phyloP scores from a whole-genome alignment of 2,888 invertebrate genomes.

The Cremastinae sp. region DNA sequence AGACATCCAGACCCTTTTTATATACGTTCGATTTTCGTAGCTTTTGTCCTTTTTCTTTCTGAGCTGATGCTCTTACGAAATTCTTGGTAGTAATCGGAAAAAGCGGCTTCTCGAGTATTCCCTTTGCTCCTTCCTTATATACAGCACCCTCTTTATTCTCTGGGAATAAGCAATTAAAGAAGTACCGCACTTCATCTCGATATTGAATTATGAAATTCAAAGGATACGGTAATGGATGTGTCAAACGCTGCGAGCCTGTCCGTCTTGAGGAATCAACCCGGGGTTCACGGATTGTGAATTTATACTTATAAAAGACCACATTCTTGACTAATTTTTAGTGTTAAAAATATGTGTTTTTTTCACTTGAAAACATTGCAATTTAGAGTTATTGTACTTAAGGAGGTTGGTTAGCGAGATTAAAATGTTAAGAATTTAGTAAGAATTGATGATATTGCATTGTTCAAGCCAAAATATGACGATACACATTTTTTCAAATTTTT shows the following conservation, averaged over 20 bases:
- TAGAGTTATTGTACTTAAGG: too few species aligned
- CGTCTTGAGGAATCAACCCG: not conserved
- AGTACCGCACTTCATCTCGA: not conserved
- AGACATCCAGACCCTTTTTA: not conserved
- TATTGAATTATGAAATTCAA: constrained; percentile 23
- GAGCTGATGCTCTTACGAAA: not conserved
- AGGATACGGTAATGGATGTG: not conserved
- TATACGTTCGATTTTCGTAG: not conserved
- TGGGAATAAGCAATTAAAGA: constrained; percentile 11
- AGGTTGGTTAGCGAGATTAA: too few species aligned
- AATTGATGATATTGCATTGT: too few species aligned
- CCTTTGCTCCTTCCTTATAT: not conserved
- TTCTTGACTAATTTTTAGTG: too few species aligned
- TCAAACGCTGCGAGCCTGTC: not conserved
- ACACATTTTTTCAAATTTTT: too few species aligned
- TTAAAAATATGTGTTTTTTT: too few species aligned
- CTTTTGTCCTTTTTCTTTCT: constrained; percentile 2
- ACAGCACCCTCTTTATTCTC: not conserved
- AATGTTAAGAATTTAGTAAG: too few species aligned
- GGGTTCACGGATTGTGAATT: not conserved
- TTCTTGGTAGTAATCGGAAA: constrained; percentile 26
- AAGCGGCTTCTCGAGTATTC: constrained; percentile 9
- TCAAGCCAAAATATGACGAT: too few species aligned
- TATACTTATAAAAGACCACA: too few species aligned
- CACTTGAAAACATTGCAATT: too few species aligned